These are phyloP conservation scores for Panagrolaimus sp. DNA, from an alignment of 1,140 invertebrate species.

Conservation along the genomic window DNA sequence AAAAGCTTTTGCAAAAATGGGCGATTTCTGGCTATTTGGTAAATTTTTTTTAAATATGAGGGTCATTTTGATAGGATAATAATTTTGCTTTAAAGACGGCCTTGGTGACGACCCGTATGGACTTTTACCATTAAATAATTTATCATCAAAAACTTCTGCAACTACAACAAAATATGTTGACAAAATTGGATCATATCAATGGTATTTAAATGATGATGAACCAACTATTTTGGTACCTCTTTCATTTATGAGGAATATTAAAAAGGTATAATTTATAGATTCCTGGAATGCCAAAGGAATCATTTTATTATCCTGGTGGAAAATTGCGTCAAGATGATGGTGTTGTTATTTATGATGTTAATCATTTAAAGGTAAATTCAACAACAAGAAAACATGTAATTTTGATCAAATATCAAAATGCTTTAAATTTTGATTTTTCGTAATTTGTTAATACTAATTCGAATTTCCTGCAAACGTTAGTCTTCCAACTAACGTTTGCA, in stretches of 20 bases:
- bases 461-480: no score
- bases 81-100: no score
- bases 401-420: no score
- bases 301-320: slow-evolving; percentile 52
- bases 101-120: slow-evolving; percentile 54
- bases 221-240: slow-evolving; percentile 56
- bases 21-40: slow-evolving; percentile 57
- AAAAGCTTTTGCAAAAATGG: background rate
- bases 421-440: no score
- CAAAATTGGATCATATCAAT: slow-evolving; percentile 54
- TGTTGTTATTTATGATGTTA: slow-evolving; percentile 57
- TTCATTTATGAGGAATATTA: background rate
- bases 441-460: no score
- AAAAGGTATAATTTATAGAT: slow-evolving; percentile 31
- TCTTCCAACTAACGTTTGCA: no score
- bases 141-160: slow-evolving; percentile 45
- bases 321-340: slow-evolving; percentile 50
- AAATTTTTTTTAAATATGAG: no score
- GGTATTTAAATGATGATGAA: slow-evolving; percentile 50
- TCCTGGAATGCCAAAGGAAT: slow-evolving; percentile 51
- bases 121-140: slow-evolving; percentile 50
- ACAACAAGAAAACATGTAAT: no score
- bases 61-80: no score
- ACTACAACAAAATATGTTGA: slow-evolving; percentile 57
- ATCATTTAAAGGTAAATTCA: slow-evolving; percentile 49